Evolutionary conservation across 1,140 invertebrate genomes (phyloP).

Genomic region (Lycorma delicatula): DNA sequence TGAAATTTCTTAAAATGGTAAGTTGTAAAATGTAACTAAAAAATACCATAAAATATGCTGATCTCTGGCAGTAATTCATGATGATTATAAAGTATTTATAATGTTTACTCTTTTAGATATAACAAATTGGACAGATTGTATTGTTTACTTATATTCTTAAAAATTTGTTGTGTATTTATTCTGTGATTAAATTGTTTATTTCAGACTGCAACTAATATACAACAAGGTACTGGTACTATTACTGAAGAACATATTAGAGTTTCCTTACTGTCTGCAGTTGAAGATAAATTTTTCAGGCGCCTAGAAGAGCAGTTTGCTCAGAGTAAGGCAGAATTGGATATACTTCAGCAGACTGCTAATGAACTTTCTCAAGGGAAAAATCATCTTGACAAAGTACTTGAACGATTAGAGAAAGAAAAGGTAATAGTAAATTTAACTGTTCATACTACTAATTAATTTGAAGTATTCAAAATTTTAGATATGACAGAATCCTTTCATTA

Average conservation of each 20-base stretch:
- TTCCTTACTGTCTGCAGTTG: constrained; percentile 87
- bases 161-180: too few relatives aligned
- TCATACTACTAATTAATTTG: too few relatives aligned
- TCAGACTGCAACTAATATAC: too few relatives aligned
- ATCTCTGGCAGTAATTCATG: too few relatives aligned
- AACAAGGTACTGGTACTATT: constrained; percentile 61
- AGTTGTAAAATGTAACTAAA: too few relatives aligned
- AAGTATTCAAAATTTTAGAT: too few relatives aligned
- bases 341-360: constrained; percentile 75
- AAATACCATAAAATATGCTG: too few relatives aligned
- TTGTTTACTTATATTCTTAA: not conserved
- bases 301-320: constrained; percentile 85
- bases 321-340: constrained; percentile 85
- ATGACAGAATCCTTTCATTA: too few relatives aligned
- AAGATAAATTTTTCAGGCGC: constrained; percentile 82
- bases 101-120: not conserved
- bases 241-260: constrained; percentile 91
- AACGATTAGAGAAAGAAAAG: constrained; percentile 74
- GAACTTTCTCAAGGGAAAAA: constrained; percentile 80
- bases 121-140: not conserved
- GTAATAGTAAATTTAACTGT: too few relatives aligned
- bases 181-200: not conserved
- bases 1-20: too few relatives aligned
- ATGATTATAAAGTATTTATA: too few relatives aligned
- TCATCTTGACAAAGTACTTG: constrained; percentile 74